Percentiles rank a stretch among this genome's conserved stretches.
phyloP scores from a whole-genome alignment of 2,888 invertebrate species.

The Desoria tigrina region DNA sequence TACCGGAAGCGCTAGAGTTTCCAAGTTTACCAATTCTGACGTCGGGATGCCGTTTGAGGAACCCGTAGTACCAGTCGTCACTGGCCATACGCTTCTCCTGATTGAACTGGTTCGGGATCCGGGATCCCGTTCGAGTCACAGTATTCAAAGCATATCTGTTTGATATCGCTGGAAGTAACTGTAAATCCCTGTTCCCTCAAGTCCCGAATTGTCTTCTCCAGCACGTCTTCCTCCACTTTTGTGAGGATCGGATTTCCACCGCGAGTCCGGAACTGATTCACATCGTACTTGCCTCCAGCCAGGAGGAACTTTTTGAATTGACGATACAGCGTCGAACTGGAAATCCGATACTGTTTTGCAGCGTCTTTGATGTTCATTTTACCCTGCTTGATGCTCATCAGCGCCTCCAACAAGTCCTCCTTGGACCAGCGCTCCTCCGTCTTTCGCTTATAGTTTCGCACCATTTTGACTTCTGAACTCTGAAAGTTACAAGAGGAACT shows the following conservation, averaged over 20 bases:
- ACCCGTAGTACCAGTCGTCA: constrained; percentile 53
- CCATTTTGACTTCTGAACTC: too few relatives aligned
- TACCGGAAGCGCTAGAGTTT: not conserved
- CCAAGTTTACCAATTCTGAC: constrained; percentile 28
- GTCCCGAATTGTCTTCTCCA: constrained; percentile 52
- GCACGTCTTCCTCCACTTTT: constrained; percentile 52
- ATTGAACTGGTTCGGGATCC: constrained; percentile 52
- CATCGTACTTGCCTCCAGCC: constrained; percentile 47
- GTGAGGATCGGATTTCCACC: constrained; percentile 52
- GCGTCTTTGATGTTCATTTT: constrained; percentile 52
- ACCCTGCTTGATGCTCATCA: constrained; percentile 48
- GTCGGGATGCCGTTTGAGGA: constrained; percentile 46
- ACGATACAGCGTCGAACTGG: constrained; percentile 51
- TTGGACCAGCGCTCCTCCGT: constrained; percentile 53
- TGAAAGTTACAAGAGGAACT: too few relatives aligned
- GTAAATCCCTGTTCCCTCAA: constrained; percentile 51
- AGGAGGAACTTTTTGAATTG: constrained; percentile 50
- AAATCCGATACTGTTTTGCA: constrained; percentile 48
- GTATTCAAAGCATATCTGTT: constrained; percentile 53
- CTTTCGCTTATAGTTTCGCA: constrained; percentile 53
- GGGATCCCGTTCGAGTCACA: constrained; percentile 53
- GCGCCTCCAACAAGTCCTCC: constrained; percentile 50
- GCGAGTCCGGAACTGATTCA: constrained; percentile 50
- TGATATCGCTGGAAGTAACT: constrained; percentile 51
- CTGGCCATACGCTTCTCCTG: constrained; percentile 52